Base-by-base conservation (phyloP, 35 echinoderm and acorn worm genomes). In the Lytechinus pictus region DNA sequence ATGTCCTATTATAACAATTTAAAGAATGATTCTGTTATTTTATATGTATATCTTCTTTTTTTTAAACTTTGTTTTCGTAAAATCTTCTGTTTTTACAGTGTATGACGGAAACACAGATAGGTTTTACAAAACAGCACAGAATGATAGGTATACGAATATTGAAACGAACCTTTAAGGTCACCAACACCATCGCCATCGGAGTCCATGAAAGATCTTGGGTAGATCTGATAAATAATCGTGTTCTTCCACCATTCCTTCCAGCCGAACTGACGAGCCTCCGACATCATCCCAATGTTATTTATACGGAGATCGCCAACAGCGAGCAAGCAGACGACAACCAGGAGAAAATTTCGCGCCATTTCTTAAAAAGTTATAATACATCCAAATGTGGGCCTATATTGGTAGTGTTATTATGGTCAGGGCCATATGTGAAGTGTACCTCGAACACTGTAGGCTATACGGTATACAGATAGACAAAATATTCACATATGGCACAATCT, bases 231-330 rank as follows among this genome's bases (percentile, higher is more conserved):
- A 33, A 97, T 94, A 13, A 99, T 95, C 19, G 97, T 97, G 86
- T 92, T 90, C 92, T 99, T 97, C 95, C 97, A 99, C 98, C 98
- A 99, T 95, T 97, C 96, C 10, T 95, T 86, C 97, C 96, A 96
- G 9, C 60, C 86, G 86, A 98, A 98, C 33, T 89, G 58, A 28
- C 93, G 92, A n/a, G 96, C 51, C 19, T 94, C 92, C 14, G 61
- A 71, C 61, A 71, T 71, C 61, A 71, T 71, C 14, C 61, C 61
- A 21, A 1, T 71, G 61, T 44, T 44, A 44, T 21, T 71, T 12
- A 12, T 13, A 71, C 61, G 61, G 61, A 71, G 61, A 71, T 71
- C 61, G 61, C 13, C 16, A 21, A 19, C 61, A 19, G 24, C 13
- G 2, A 19, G 24, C 61, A 71, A 71, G 61, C 61, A 71, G 61